Evolutionary conservation across 2,797 vertebrate species (phyloP), one percentile per base, ranked within the genome.

Genomic region (Amniataba percoides): DNA sequence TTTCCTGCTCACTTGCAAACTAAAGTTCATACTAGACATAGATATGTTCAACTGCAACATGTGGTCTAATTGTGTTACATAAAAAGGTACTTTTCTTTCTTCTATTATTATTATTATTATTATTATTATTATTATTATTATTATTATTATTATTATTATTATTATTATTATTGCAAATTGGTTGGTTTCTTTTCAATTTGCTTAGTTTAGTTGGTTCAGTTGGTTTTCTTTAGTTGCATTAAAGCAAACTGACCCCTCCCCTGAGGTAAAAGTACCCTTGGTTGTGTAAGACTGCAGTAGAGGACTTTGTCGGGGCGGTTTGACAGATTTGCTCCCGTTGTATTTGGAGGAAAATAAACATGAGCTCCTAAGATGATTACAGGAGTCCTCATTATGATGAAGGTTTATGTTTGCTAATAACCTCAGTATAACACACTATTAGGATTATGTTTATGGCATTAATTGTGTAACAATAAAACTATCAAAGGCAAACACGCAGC

Each of bases 381-480:
- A 84, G 57, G 56, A 80, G 65, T 76, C 67, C 79, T 74, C 46
- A 39, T 84, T 85, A 83, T 81, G 79, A 84, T 74, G 36, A 77
- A 60, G 74, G 23, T 83, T 84, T 79, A 74, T 75, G 45, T 79
- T 46, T 8, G 40, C 51, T 72, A 85, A 82, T 56, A 82, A 78
- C 61, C 48, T 71, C 64, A n/a, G 11, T 71, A 51, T 43, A 74
- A 66, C 60, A 75, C 4, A 3, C 65, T 79, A 27, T 77, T 63
- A 77, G 66, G 80, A 86, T 85, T 78, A 78, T 78, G 61, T 80
- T 86, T 63, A 51, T 75, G 62, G 42, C 39, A 60, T 76, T 84
- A 77, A 71, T 66, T 68, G 42, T 36, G 49, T 23, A 48, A 80
- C 80, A 73, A 58, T 57, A 43, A 84, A 69, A 71, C 57, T 16